These are phyloP conservation scores for Polyodon spathula DNA, from an alignment of 2,113 vertebrate species.

Conservation along the genomic window DNA sequence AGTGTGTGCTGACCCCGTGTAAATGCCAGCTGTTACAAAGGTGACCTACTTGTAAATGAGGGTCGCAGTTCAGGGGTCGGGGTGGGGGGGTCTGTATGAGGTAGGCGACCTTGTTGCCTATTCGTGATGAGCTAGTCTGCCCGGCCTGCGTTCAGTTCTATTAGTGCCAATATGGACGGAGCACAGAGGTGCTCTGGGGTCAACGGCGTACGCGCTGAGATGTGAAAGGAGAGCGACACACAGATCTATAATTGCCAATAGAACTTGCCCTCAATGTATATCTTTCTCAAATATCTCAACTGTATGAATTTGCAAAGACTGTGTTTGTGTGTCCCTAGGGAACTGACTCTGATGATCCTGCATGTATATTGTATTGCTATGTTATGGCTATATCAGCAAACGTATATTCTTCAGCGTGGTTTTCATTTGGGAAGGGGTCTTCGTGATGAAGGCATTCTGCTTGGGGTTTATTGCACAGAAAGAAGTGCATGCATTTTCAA, in stretches of 20 bases:
- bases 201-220: constrained; percentile 52
- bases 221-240: constrained; percentile 63
- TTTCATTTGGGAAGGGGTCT: no score
- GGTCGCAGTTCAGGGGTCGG: constrained; percentile 56
- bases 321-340: no score
- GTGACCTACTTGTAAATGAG: constrained; percentile 63
- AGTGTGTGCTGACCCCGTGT: constrained; percentile 61
- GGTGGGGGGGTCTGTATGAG: constrained; percentile 40
- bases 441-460: no score
- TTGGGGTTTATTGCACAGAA: no score
- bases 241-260: constrained; percentile 53
- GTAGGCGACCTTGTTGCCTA: constrained; percentile 38
- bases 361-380: no score
- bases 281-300: constrained; percentile 48
- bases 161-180: constrained; percentile 56
- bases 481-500: no score
- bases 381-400: no score
- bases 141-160: constrained; percentile 65
- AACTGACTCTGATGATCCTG: no score
- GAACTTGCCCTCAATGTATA: constrained; percentile 42
- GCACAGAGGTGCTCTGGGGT: constrained; percentile 48
- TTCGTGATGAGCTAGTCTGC: constrained; percentile 47
- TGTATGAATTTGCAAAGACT: constrained; percentile 42
- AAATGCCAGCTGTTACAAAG: constrained; percentile 66
- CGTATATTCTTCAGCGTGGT: no score